These are phyloP conservation scores for Monoplex corrugatus DNA, from an alignment of 2,888 invertebrate species.

Conservation along the genomic window DNA sequence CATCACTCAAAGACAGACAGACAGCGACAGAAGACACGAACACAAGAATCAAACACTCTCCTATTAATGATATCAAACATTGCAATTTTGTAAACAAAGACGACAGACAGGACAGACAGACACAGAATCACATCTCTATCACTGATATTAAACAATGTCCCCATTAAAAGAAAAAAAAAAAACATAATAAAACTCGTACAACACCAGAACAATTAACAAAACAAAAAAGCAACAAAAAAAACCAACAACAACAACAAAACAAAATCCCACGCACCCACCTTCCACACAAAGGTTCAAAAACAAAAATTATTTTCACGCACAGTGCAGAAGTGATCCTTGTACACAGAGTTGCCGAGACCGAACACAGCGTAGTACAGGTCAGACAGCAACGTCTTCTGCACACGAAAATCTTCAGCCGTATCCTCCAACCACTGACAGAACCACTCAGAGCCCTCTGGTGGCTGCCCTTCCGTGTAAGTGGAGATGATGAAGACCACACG, in stretches of 20 bases:
- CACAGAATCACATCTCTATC: too few species aligned
- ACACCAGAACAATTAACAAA: too few species aligned
- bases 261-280: too few species aligned
- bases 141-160: too few species aligned
- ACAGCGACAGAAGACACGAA: too few species aligned
- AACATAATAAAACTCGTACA: not conserved
- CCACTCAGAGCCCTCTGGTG: conserved; percentile 83
- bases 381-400: conserved; percentile 82
- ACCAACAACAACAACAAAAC: too few species aligned
- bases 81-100: too few species aligned
- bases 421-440: conserved; percentile 84
- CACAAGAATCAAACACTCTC: too few species aligned
- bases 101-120: too few species aligned
- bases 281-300: not conserved
- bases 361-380: conserved; percentile 83
- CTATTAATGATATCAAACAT: too few species aligned
- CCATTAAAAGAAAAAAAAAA: conserved; percentile 7
- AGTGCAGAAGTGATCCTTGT: conserved; percentile 77
- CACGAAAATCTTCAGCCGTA: conserved; percentile 83
- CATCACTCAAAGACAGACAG: too few species aligned
- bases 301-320: conserved; percentile 59
- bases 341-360: conserved; percentile 84
- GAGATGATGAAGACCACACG: conserved; percentile 83
- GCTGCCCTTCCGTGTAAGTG: conserved; percentile 83
- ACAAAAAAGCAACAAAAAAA: not conserved